Percentiles rank a stretch among this genome's conserved stretches.
phyloP scores from a whole-genome alignment of 2,888 invertebrate species.

The Bugulina stolonifera region DNA sequence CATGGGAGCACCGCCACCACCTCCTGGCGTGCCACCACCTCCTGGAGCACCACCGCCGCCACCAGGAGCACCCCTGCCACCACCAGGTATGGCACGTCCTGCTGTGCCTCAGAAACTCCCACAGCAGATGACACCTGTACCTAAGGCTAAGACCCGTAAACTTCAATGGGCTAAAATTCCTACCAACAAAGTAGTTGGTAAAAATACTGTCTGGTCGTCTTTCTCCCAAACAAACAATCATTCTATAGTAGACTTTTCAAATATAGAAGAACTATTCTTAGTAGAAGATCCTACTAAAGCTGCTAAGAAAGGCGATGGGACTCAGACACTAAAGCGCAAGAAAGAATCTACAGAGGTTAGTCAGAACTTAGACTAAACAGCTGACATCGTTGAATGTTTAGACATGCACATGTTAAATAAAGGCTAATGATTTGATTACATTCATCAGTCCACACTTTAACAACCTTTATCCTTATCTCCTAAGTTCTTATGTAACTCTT shows the following conservation, averaged over 20 bases:
- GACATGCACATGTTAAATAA: too few relatives aligned
- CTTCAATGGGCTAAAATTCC: conserved; percentile 98
- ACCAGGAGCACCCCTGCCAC: conserved; percentile 34
- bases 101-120: conserved; percentile 35
- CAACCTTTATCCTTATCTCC: too few relatives aligned
- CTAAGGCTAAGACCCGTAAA: conserved; percentile 91
- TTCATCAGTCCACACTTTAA: too few relatives aligned
- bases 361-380: too few relatives aligned
- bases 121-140: conserved; percentile 72
- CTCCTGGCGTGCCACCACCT: conserved; percentile 35
- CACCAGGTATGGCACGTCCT: conserved; percentile 30
- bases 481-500: too few relatives aligned
- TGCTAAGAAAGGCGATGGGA: conserved; percentile 27
- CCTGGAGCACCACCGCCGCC: conserved; percentile 34
- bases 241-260: conserved; percentile 45
- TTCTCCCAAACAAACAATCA: conserved; percentile 41
- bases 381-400: too few relatives aligned
- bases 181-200: conserved; percentile 68
- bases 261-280: conserved; percentile 47
- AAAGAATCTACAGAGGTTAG: conserved; percentile 41
- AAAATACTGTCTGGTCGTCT: conserved; percentile 86
- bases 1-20: conserved; percentile 36
- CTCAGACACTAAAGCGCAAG: conserved; percentile 39
- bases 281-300: conserved; percentile 32
- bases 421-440: too few relatives aligned